phyloP scores from a whole-genome alignment of 23 tunicate species.

The Halocynthia aurantium region DNA sequence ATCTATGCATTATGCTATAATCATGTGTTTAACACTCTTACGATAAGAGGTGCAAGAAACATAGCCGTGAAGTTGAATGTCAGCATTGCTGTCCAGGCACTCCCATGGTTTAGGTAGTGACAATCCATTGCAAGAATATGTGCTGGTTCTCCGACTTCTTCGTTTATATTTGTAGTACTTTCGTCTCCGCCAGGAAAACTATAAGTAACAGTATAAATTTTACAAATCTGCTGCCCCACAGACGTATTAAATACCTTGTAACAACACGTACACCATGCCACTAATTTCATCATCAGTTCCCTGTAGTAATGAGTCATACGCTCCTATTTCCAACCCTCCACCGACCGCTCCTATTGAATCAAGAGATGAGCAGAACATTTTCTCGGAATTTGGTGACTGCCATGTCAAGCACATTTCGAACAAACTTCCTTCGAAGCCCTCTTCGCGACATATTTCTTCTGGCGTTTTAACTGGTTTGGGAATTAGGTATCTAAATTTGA shows the following conservation, averaged over 20 bases:
- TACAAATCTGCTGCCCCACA: too few species aligned
- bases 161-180: not conserved
- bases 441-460: not conserved
- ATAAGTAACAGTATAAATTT: too few species aligned
- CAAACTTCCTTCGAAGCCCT: not conserved
- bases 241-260: too few species aligned
- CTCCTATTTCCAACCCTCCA: too few species aligned
- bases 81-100: constrained; percentile 30
- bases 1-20: too few species aligned
- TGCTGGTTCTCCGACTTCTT: not conserved
- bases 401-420: not conserved
- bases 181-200: too few species aligned
- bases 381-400: too few species aligned
- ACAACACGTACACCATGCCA: too few species aligned
- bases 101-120: constrained; percentile 27
- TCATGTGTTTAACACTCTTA: constrained; percentile 15
- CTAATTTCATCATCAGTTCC: too few species aligned
- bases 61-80: constrained; percentile 49
- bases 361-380: too few species aligned
- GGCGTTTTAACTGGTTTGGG: constrained; percentile 6
- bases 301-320: too few species aligned
- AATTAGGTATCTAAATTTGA: constrained; percentile 1
- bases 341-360: too few species aligned
- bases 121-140: constrained; percentile 12
- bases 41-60: constrained; percentile 48